A percentile compares a stretch with the other conserved stretches of the same genome.
Conservation (phyloP, 2,888 invertebrate species). For the Oasisia sp. region DNA sequence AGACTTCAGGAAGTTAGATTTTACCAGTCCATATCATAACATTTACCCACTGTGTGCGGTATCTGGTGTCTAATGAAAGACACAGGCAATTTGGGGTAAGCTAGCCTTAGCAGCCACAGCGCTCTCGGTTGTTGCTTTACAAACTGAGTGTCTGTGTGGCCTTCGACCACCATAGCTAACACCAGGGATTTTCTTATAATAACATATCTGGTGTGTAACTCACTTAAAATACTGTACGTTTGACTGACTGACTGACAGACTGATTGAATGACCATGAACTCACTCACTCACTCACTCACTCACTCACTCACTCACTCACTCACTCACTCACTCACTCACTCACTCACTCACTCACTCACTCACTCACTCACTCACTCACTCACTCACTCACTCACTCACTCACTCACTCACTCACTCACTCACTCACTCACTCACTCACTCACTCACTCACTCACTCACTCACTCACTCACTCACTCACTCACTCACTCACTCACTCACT, state of each 20-base stretch:
- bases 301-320: not conserved
- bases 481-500: constrained; percentile 8
- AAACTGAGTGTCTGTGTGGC: too few species aligned
- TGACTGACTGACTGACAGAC: not conserved
- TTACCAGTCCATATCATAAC: not conserved
- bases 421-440: not conserved
- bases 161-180: not conserved
- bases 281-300: not conserved
- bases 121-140: too few species aligned
- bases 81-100: too few species aligned
- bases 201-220: not conserved
- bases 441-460: not conserved
- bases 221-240: not conserved
- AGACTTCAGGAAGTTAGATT: not conserved
- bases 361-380: not conserved
- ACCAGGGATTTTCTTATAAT: not conserved
- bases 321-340: not conserved
- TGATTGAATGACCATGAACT: not conserved
- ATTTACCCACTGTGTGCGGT: too few species aligned
- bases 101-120: too few species aligned
- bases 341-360: not conserved
- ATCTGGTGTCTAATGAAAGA: too few species aligned
- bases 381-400: not conserved
- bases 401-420: not conserved
- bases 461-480: constrained; percentile 1